A percentile compares a stretch with the other conserved stretches of the same genome.
Evolutionary conservation across 2,113 vertebrate genomes (phyloP).

Genomic region (Cynopterus brachyotis): DNA sequence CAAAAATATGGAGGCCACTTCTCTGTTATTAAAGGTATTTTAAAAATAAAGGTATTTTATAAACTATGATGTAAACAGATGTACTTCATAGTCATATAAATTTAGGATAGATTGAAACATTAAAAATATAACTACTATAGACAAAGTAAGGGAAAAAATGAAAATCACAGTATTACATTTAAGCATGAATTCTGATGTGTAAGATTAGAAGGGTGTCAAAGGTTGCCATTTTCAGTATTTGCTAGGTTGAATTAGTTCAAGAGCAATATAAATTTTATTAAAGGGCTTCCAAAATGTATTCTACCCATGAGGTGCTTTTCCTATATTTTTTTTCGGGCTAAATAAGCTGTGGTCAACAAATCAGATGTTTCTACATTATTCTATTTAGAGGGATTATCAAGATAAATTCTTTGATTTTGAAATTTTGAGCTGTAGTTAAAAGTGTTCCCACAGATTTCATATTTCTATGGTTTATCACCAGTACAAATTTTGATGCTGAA

Average conservation of each 20-base stretch:
- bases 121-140: constrained; percentile 21
- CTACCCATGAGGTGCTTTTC: constrained; percentile 67
- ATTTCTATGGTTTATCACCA: constrained; percentile 41
- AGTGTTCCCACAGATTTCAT: not conserved
- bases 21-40: not conserved
- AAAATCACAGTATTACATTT: not conserved
- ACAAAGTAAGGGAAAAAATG: not conserved
- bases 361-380: constrained; percentile 69
- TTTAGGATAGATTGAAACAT: constrained; percentile 29
- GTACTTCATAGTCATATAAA: constrained; percentile 21
- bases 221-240: constrained; percentile 10
- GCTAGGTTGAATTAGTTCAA: constrained; percentile 8
- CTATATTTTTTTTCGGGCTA: constrained; percentile 71
- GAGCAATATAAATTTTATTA: constrained; percentile 35
- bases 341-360: constrained; percentile 54
- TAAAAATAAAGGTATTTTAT: constrained; percentile 10
- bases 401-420: constrained; percentile 17
- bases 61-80: not conserved
- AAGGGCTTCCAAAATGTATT: constrained; percentile 54
- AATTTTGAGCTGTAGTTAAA: constrained; percentile 60
- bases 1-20: constrained; percentile 20
- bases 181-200: not conserved
- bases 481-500: constrained; percentile 69
- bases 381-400: constrained; percentile 53
- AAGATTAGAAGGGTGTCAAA: constrained; percentile 6